Conservation (phyloP, 1,140 invertebrate genomes). For the Drosophila triauraria region DNA sequence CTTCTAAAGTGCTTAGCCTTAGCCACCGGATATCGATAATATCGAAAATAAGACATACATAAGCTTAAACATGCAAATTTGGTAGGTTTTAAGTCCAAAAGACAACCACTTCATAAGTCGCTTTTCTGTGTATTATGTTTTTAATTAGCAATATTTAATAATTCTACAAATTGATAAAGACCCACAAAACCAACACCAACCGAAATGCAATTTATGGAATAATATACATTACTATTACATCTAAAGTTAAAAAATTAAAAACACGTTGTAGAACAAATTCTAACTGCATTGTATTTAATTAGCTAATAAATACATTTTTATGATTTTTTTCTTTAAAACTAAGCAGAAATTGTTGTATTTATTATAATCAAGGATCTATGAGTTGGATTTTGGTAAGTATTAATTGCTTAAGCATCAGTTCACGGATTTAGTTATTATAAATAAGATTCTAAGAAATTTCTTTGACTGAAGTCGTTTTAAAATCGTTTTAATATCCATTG, state of each 20-base stretch:
- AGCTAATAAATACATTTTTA: slow-evolving; percentile 75
- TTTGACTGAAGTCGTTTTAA: background rate
- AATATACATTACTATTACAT: slow-evolving; percentile 55
- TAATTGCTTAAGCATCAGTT: too few relatives aligned
- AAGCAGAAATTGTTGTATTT: background rate
- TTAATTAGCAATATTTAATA: slow-evolving; percentile 49
- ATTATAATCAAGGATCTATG: background rate
- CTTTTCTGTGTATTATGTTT: slow-evolving; percentile 39
- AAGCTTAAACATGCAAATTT: slow-evolving; percentile 33
- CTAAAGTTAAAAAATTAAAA: slow-evolving; percentile 25
- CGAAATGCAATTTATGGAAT: slow-evolving; percentile 62
- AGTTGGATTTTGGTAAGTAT: background rate
- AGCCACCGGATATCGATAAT: slow-evolving; percentile 42
- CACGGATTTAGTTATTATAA: too few relatives aligned
- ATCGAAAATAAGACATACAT: slow-evolving; percentile 29
- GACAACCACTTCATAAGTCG: slow-evolving; percentile 22
- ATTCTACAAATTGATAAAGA: slow-evolving; percentile 37
- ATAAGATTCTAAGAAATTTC: background rate
- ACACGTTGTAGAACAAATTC: slow-evolving; percentile 69
- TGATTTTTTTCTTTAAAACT: slow-evolving; percentile 64
- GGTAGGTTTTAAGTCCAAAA: slow-evolving; percentile 4
- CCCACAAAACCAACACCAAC: slow-evolving; percentile 39
- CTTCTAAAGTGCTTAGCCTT: slow-evolving; percentile 69
- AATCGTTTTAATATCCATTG: too few relatives aligned
- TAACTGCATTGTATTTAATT: slow-evolving; percentile 67